Base-by-base conservation (phyloP, 2,888 invertebrate genomes). In the Blera fallax region DNA sequence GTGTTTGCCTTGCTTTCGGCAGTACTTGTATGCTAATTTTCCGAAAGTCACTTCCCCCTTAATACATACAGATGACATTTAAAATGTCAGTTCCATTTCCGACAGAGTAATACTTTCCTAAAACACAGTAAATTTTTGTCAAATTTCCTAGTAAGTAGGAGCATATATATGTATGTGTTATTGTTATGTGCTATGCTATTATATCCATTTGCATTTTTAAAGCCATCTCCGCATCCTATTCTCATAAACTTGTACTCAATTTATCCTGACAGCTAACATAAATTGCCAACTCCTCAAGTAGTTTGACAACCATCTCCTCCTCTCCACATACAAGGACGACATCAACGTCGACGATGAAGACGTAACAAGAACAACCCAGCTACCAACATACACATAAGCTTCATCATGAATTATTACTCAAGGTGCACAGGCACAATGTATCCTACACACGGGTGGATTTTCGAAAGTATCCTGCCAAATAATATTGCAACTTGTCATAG, bases 241-340 rank as follows among this genome's bases (percentile, higher is more conserved):
- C 24, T 3, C 48, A 58, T 34, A 40, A 54, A 85, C 70, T 85
- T 67, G 70, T 65, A 65, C 52, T 76, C 80, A 85, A 81, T 85
- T 85, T 81, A 85, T 81, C 72, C 62, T 77, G 81, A 81, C 81
- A 85, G 81, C 54, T 29, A 76, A 81, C 72, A 85, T 81, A 85
- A 81, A 85, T 81, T 77, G 76, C 81, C 67, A 67, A 72, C 76
- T 81, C 80, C 48, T 64, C 65, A 81, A 81, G 76, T 80, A 84
- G 85, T 85, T 85, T 85, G 85, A 81, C 85, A 81, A 77, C 67
- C 67, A 18, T 67, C 65, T 76, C 67, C 24, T 70, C 52, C 52
- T 40, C n/a, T 43, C 18, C 7, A 70, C 18, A 18, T 24, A 27
- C 8, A 6, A 43, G 14, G 11, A 69, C 32, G 21, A 43, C 18